A percentile compares a stretch with the other conserved stretches of the same genome.
These are phyloP conservation scores for Serripes groenlandicus DNA, from an alignment of 2,888 invertebrate species.

Conservation along the genomic window DNA sequence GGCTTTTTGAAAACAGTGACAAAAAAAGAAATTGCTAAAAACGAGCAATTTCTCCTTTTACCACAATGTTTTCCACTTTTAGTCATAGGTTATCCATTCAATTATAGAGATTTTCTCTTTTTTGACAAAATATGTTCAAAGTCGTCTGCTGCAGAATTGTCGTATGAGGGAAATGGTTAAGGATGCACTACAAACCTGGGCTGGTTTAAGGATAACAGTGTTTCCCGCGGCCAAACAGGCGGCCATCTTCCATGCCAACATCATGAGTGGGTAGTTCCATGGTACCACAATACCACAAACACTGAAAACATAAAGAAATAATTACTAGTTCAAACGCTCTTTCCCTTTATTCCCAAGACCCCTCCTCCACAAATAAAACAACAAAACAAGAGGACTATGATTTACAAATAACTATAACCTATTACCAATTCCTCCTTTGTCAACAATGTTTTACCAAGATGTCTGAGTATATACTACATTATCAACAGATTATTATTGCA, in stretches of 20 bases:
- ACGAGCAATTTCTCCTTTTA: too few species aligned
- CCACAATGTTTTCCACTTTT: too few species aligned
- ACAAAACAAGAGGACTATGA: background rate
- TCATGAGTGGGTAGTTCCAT: slow-evolving; percentile 99
- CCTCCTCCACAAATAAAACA: background rate
- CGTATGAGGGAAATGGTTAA: too few species aligned
- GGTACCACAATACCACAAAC: slow-evolving; percentile 97
- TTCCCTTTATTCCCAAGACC: background rate
- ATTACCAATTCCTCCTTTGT: background rate
- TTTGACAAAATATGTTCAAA: too few species aligned
- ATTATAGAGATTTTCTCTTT: too few species aligned
- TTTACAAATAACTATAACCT: background rate
- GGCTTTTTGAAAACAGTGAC: too few species aligned
- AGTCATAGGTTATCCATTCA: too few species aligned
- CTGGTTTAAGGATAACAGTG: slow-evolving; percentile 98
- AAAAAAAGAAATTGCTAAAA: too few species aligned
- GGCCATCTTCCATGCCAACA: slow-evolving; percentile 99
- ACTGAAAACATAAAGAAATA: slow-evolving; percentile 86
- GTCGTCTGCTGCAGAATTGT: too few species aligned
- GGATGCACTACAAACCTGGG: slow-evolving; percentile 89
- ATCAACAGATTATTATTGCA: too few species aligned
- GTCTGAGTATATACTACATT: too few species aligned
- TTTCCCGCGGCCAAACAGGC: slow-evolving; percentile 98
- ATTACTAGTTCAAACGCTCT: background rate
- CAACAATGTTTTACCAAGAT: too few species aligned